Evolutionary conservation across 2,113 vertebrate genomes (phyloP), one percentile per base, ranked within the genome.

Genomic region (Mobula hypostoma): DNA sequence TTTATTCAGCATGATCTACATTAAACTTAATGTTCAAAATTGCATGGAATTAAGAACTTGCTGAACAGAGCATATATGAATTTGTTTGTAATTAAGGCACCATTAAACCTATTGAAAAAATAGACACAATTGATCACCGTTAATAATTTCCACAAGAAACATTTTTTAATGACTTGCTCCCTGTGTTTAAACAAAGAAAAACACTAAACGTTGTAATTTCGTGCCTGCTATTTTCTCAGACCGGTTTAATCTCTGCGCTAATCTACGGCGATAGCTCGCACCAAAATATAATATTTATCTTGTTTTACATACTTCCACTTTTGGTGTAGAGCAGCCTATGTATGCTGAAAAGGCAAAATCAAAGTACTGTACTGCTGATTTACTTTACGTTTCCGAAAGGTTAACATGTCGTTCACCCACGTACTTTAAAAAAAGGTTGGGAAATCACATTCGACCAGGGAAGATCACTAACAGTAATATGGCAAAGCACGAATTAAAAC

Each of bases 131-230:
- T 70, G 70, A 93, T 93, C 91, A 29, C 68, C 24, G 74, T 76
- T 40, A 74, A 93, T 93, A 74, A 32, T 24, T 74, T 74, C 70
- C 68, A 74, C 7, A 36, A 56, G 91, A 27, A 76, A 72, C 70
- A 92, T 48, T 93, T 93, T 40, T 92, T 92, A 93, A 93, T 24
- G 70, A 74, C 91, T 24, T 72, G 74, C 72, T 93, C 66, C 56
- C 11, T 56, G 12, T 74, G 74, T 29, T 36, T 74, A 29, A 74
- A 61, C 32, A 17, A 14, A 32, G 78, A 85, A 72, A 93, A 4
- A 76, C 91, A 56, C 5, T 93, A 24, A 74, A 93, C 8, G 68
- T 24, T 93, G 91, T 29, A 74, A 70, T 72, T 72, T 32, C 19
- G 19, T 72, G 68, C 27, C 68, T 40, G 15, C 40, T 76, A 36